phyloP scores from a whole-genome alignment of 2,888 invertebrate genomes.

The Panzeria rudis region DNA sequence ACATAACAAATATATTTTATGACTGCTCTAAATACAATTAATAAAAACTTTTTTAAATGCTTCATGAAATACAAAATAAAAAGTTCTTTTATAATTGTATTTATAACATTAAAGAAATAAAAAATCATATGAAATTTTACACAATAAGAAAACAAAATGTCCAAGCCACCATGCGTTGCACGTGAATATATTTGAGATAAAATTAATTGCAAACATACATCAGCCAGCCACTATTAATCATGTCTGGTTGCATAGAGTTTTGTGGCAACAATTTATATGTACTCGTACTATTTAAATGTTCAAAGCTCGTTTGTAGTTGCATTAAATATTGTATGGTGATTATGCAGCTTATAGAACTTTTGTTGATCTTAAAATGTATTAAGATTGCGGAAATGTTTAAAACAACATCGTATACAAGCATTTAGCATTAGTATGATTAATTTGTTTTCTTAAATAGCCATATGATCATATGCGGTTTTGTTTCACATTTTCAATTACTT shows the following conservation, averaged over 20 bases:
- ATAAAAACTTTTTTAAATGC: slow-evolving; percentile 30
- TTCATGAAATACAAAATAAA: neutral
- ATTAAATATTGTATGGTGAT: neutral
- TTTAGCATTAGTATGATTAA: slow-evolving; percentile 68
- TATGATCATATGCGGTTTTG: slow-evolving; percentile 33
- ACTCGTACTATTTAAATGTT: neutral
- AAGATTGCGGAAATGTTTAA: slow-evolving; percentile 69
- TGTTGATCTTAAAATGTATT: slow-evolving; percentile 66
- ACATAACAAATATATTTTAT: slow-evolving; percentile 58
- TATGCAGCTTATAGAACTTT: slow-evolving; percentile 24
- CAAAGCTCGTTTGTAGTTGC: slow-evolving; percentile 12
- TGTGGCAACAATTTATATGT: slow-evolving; percentile 21
- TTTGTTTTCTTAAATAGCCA: slow-evolving; percentile 59
- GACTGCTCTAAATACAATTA: slow-evolving; percentile 32
- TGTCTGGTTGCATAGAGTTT: slow-evolving; percentile 61
- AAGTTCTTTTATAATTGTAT: neutral
- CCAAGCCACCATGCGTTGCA: slow-evolving; percentile 67
- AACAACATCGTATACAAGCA: slow-evolving; percentile 41
- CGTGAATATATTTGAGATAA: slow-evolving; percentile 71
- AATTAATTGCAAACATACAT: slow-evolving; percentile 70
- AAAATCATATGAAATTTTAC: slow-evolving; percentile 10
- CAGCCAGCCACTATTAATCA: slow-evolving; percentile 68
- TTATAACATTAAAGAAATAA: neutral
- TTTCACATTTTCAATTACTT: slow-evolving; percentile 15
- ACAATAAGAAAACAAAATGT: slow-evolving; percentile 42